phyloP scores from a whole-genome alignment of 2,797 vertebrate genomes.

The Characodon lateralis region DNA sequence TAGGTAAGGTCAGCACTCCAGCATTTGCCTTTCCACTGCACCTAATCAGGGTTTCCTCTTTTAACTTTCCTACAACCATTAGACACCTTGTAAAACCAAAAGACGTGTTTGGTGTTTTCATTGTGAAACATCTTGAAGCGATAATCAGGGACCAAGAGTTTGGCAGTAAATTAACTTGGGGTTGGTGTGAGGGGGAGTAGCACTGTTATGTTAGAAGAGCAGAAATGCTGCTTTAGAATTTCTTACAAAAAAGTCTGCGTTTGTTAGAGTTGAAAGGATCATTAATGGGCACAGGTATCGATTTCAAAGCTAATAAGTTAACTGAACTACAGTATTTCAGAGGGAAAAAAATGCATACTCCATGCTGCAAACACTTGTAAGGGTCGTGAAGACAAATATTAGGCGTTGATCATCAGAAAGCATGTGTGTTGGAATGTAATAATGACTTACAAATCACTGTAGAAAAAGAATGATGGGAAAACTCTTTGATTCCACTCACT shows the following conservation, averaged over 20 bases:
- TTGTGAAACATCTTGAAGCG: slow-evolving; percentile 61
- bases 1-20: slow-evolving; percentile 30
- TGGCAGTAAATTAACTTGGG: slow-evolving; percentile 36
- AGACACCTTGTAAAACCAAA: slow-evolving; percentile 55
- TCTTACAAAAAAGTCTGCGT: slow-evolving; percentile 23
- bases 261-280: slow-evolving; percentile 1
- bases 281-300: slow-evolving; percentile 1
- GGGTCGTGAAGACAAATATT: not conserved
- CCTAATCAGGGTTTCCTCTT: slow-evolving; percentile 46
- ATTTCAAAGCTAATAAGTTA: slow-evolving; percentile 15
- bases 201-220: slow-evolving; percentile 34
- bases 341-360: not conserved
- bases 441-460: slow-evolving; percentile 20
- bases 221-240: slow-evolving; percentile 16
- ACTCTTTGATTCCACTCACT: slow-evolving; percentile 48
- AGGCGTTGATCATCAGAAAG: not conserved
- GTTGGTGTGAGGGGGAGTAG: slow-evolving; percentile 31
- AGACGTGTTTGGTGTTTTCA: slow-evolving; percentile 44
- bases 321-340: slow-evolving; percentile 3
- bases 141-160: slow-evolving; percentile 40
- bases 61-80: slow-evolving; percentile 45
- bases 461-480: slow-evolving; percentile 36
- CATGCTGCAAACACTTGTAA: not conserved
- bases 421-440: slow-evolving; percentile 19
- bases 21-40: slow-evolving; percentile 12